phyloP scores from a whole-genome alignment of 1,140 invertebrate species.

The Pogonomyrmex californicus region DNA sequence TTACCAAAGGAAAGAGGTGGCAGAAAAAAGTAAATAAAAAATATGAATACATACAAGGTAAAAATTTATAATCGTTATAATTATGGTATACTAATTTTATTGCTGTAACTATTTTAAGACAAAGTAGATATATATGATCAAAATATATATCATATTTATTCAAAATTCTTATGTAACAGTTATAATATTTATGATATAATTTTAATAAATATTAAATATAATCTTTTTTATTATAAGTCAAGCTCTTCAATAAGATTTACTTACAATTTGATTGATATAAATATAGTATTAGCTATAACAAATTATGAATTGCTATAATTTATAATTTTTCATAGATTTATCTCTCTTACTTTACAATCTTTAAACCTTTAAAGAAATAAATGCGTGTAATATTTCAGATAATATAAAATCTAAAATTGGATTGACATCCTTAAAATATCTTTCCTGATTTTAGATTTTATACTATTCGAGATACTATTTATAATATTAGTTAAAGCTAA shows the following conservation, averaged over 20 bases:
- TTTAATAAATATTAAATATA: constrained; percentile 65
- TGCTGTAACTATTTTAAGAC: not conserved
- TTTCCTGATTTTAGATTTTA: no score
- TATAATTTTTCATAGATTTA: not conserved
- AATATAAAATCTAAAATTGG: no score
- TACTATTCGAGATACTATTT: not conserved
- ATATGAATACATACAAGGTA: constrained; percentile 6
- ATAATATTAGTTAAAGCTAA: constrained; percentile 21
- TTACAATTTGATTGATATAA: not conserved
- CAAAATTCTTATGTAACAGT: constrained; percentile 1
- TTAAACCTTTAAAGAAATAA: constrained; percentile 16
- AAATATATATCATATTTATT: constrained; percentile 54
- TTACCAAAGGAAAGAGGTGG: constrained; percentile 99
- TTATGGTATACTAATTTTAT: not conserved
- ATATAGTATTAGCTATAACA: not conserved
- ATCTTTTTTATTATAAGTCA: constrained; percentile 26
- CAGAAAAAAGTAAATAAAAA: constrained; percentile 94
- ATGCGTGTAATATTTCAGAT: not conserved
- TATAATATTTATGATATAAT: constrained; percentile 42
- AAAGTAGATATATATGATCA: constrained; percentile 43
- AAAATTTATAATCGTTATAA: not conserved
- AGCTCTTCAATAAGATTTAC: not conserved
- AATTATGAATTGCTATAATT: not conserved
- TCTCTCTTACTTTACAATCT: not conserved
- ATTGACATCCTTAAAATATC: no score